phyloP scores from a whole-genome alignment of 2,113 vertebrate genomes.

The Melanocharis versteri region DNA sequence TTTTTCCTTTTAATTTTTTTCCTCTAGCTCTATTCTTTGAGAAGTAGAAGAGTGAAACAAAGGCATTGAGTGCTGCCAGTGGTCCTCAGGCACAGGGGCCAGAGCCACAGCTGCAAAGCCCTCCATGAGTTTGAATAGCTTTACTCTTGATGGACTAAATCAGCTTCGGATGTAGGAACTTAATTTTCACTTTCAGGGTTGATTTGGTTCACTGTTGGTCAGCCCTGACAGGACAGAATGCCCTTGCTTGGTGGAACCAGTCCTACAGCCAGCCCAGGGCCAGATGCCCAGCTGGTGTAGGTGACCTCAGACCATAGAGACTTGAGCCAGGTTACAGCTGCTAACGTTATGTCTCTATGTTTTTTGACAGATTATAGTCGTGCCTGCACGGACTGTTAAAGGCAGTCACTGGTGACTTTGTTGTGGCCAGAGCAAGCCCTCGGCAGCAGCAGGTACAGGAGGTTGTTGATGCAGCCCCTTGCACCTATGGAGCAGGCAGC shows the following conservation, averaged over 20 bases:
- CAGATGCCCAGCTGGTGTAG: not conserved
- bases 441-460: accelerated
- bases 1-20: not conserved
- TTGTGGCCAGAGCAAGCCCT: not conserved
- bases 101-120: not conserved
- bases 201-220: not conserved
- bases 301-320: not conserved
- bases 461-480: not conserved
- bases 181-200: not conserved
- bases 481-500: not conserved
- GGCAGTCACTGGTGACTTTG: not conserved
- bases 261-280: not conserved
- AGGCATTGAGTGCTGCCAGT: not conserved
- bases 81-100: conserved; percentile 1
- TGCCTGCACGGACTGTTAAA: not conserved
- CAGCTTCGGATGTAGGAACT: not conserved
- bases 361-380: not conserved
- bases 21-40: not conserved
- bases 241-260: not conserved
- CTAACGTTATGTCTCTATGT: not conserved
- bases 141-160: not conserved
- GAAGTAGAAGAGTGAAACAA: conserved; percentile 19
- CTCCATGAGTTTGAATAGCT: not conserved
- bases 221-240: not conserved
- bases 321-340: not conserved